phyloP scores from a whole-genome alignment of 2,888 invertebrate genomes.

The Myathropa florea region DNA sequence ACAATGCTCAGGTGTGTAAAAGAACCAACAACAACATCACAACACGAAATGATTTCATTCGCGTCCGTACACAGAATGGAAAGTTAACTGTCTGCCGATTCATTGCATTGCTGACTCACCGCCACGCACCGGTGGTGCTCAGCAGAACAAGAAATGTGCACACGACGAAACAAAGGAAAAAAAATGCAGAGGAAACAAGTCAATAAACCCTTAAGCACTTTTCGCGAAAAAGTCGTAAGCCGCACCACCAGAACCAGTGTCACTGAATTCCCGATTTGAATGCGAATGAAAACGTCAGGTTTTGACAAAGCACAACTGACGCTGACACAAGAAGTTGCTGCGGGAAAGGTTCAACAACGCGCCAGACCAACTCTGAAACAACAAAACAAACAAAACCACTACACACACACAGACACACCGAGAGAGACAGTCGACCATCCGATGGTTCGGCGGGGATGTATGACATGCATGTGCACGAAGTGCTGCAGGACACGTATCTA shows the following conservation, averaged over 20 bases:
- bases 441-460: not conserved
- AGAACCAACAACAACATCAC: not conserved
- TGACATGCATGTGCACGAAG: not conserved
- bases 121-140: not conserved
- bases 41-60: not conserved
- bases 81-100: conserved; percentile 43
- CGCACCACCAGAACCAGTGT: conserved; percentile 30
- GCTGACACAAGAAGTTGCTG: conserved; percentile 4
- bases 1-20: not conserved
- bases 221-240: not conserved
- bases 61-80: not conserved
- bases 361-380: conserved; percentile 9
- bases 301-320: conserved; percentile 1
- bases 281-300: conserved; percentile 39
- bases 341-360: not conserved
- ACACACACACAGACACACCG: not conserved
- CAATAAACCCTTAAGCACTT: conserved; percentile 1
- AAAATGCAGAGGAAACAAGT: conserved; percentile 25
- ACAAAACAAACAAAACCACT: conserved; percentile 47
- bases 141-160: not conserved
- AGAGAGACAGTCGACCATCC: not conserved
- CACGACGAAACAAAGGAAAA: conserved; percentile 17
- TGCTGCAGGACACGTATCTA: conserved; percentile 45
- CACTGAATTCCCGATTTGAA: conserved; percentile 61
- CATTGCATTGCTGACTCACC: conserved; percentile 47